Conservation (phyloP, 1,140 invertebrate species). For the Pseudomyrmex gracilis region DNA sequence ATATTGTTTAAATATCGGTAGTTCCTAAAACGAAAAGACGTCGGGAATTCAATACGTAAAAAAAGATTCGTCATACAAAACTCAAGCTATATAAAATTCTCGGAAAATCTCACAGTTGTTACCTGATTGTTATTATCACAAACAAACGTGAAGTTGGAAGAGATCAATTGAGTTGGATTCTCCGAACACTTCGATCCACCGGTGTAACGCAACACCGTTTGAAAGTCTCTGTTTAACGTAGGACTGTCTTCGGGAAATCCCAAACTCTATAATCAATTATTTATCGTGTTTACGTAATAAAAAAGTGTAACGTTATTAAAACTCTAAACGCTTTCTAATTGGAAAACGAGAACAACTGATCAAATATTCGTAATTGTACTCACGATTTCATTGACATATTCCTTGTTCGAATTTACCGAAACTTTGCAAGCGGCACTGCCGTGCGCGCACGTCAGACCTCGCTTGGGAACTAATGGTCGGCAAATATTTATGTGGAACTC, state of each 20-base stretch:
- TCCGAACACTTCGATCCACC: constrained; percentile 83
- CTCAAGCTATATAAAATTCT: background rate
- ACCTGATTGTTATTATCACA: constrained; percentile 83
- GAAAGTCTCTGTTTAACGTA: constrained; percentile 72
- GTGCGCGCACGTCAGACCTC: constrained; percentile 83
- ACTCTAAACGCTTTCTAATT: constrained; percentile 6
- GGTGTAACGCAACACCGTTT: constrained; percentile 81
- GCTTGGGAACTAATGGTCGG: constrained; percentile 83
- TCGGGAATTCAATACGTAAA: background rate
- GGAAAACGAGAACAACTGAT: background rate
- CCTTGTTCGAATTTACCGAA: constrained; percentile 71
- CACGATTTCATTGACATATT: constrained; percentile 83
- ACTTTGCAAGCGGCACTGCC: constrained; percentile 85
- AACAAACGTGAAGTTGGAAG: constrained; percentile 82
- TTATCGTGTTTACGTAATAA: background rate
- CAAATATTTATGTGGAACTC: constrained; percentile 85
- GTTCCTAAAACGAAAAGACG: constrained; percentile 75
- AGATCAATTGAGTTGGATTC: constrained; percentile 78
- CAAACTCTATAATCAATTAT: constrained; percentile 80
- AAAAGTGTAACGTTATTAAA: background rate
- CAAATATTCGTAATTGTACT: constrained; percentile 71
- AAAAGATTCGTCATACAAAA: constrained; percentile 2
- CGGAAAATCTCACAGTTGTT: constrained; percentile 59
- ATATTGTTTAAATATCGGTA: constrained; percentile 81
- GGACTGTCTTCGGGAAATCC: constrained; percentile 82